A percentile compares a stretch with the other conserved stretches of the same genome.
phyloP scores from a whole-genome alignment of 2,113 vertebrate genomes.

The Malaclemys terrapin region DNA sequence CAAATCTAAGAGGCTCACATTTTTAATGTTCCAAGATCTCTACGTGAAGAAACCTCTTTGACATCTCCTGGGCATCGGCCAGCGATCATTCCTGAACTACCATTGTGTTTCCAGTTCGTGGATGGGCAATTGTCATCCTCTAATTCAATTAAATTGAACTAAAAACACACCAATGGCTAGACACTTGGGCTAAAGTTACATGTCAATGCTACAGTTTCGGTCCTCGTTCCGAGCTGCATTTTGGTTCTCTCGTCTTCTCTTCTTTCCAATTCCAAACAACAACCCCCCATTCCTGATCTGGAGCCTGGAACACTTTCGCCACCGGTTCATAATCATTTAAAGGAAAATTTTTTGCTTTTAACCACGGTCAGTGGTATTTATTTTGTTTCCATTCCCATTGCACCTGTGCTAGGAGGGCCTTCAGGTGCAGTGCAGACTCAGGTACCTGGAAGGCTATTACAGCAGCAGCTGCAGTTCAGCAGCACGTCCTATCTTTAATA shows the following conservation, averaged over 20 bases:
- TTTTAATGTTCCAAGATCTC: background rate
- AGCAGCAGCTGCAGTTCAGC: background rate
- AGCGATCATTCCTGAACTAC: background rate
- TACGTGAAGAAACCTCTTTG: background rate
- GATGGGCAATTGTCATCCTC: background rate
- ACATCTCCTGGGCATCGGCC: background rate
- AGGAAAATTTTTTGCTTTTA: background rate
- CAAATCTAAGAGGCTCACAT: background rate
- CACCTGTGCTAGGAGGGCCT: background rate
- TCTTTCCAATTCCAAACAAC: background rate
- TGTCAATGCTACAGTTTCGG: background rate
- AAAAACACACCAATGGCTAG: fast-evolving
- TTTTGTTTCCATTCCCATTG: background rate
- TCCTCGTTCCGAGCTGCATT: fast-evolving
- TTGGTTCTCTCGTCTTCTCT: background rate
- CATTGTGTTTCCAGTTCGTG: background rate
- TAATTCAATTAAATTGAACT: background rate
- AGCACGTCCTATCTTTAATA: background rate
- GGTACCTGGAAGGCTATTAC: background rate
- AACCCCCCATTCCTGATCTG: fast-evolving
- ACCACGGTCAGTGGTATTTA: background rate
- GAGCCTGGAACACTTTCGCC: background rate
- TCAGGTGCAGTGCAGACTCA: background rate
- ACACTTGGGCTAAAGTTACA: background rate
- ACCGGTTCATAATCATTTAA: background rate